Conservation (phyloP, 2,113 vertebrate species). For the Xiphorhynchus elegans region DNA sequence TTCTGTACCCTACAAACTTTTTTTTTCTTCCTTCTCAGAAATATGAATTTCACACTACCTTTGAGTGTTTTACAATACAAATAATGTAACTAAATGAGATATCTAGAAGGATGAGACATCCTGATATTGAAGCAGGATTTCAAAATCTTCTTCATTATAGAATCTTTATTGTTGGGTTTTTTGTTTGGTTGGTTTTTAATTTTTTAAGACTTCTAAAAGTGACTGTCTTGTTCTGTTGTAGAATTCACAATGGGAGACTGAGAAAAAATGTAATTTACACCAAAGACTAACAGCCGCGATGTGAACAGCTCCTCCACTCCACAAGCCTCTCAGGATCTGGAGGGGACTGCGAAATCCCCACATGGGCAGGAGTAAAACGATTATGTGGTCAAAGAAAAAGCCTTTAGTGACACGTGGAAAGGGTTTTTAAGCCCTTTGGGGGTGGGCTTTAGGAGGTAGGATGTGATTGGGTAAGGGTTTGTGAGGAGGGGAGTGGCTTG, state of each 20-base stretch:
- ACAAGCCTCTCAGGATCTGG: too few relatives aligned
- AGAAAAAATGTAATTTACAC: not conserved
- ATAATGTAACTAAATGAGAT: not conserved
- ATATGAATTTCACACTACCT: not conserved
- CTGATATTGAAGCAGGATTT: not conserved
- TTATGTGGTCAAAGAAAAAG: too few relatives aligned
- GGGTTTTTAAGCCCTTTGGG: too few relatives aligned
- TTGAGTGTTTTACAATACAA: not conserved
- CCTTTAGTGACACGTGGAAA: too few relatives aligned
- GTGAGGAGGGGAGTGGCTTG: too few relatives aligned
- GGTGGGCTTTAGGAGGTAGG: too few relatives aligned
- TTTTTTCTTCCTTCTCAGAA: not conserved
- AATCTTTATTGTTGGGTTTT: rapidly evolving
- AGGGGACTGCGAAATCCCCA: too few relatives aligned
- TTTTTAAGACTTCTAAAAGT: not conserved
- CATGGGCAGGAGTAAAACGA: too few relatives aligned
- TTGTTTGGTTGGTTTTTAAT: not conserved
- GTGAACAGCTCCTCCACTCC: too few relatives aligned
- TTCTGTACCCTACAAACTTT: not conserved
- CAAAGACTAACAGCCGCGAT: too few relatives aligned
- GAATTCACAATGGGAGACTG: not conserved
- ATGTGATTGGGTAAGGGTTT: too few relatives aligned
- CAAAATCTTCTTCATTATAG: not conserved
- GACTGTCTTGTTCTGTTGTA: not conserved
- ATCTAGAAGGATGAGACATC: not conserved